phyloP scores from a whole-genome alignment of 2,113 vertebrate species.

The Chaetura pelagica region DNA sequence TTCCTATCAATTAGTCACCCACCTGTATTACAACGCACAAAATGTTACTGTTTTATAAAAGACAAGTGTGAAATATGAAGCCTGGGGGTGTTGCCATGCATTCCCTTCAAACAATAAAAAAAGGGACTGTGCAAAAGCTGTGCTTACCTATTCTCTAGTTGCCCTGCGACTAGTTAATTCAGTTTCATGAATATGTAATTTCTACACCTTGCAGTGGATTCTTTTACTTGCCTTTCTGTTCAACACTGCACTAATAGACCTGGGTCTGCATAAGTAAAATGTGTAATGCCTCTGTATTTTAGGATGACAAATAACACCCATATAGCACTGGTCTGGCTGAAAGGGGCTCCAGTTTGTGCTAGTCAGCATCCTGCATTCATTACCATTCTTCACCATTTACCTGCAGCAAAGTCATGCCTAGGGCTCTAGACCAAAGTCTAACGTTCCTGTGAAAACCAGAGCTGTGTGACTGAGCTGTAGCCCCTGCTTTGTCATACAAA shows the following conservation, averaged over 20 bases:
- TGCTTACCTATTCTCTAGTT: background rate
- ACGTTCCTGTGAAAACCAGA: background rate
- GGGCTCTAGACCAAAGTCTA: background rate
- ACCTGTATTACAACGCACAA: background rate
- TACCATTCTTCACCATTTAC: background rate
- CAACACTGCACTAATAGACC: background rate
- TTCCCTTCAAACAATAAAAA: background rate
- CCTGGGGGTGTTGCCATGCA: background rate
- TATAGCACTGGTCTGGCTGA: background rate
- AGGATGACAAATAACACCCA: background rate
- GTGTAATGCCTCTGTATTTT: background rate
- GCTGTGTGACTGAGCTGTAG: background rate
- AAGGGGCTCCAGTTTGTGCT: background rate
- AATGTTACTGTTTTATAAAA: background rate
- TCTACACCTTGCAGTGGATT: background rate
- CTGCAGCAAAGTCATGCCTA: conserved; percentile 10
- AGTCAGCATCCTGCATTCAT: background rate
- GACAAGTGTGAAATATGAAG: background rate
- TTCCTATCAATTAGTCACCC: background rate
- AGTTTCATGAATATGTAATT: conserved; percentile 24
- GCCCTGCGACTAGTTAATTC: conserved; percentile 14
- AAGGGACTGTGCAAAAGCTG: background rate
- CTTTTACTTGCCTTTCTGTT: conserved; percentile 26
- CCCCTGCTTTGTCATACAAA: background rate
- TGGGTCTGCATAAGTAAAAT: background rate